Evolutionary conservation across 1,140 invertebrate species (phyloP), one percentile per base, ranked within the genome.

Genomic region (Leptestheria dahalacensis): DNA sequence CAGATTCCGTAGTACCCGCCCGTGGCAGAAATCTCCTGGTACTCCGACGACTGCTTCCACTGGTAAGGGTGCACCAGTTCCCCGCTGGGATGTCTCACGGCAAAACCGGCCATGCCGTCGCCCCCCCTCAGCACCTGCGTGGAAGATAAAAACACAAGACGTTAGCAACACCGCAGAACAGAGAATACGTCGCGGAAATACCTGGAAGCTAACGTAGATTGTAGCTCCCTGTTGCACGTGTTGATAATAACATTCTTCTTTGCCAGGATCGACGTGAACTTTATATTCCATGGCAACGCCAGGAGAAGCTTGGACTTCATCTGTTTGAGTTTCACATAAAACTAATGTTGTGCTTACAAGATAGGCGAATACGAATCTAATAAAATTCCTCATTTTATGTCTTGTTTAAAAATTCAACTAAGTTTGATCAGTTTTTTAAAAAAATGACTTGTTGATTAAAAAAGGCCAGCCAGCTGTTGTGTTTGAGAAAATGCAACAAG

Each of bases 251-350:
- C 91, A 95, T 66, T 94, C 91, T 72, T 95, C 90, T 75, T 92
- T 93, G 28, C 89, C 88, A 10, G 90, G 84, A 69, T 94, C 89
- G 59, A 95, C 83, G 71, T 92, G 87, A 18, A 94, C 85, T 77
- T 93, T 93, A 70, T 93, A 92, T 65, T 95, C 90, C 87, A 92
- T 92, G 0, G 88, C 88, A 21, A 93, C 86, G 15, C 89, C 89
- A 3, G 89, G 89, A 53, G 88, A 68, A 61, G 81, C 81, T 72
- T 88, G 85, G 18, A 54, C 47, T 41, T 41, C 33, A 9, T 41
- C 33, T 9, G 33, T 41, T 6, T 9, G 15, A 41, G 33, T 41
- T 15, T 41, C 33, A 41, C 33, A 41, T 41, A 41, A 41, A 41
- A 41, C 15, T 41, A 41, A 41, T 9, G 15, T 41, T 41, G 6